Evolutionary conservation across 1,140 invertebrate genomes (phyloP), one percentile per base, ranked within the genome.

Genomic region (Sinonovacula constricta): DNA sequence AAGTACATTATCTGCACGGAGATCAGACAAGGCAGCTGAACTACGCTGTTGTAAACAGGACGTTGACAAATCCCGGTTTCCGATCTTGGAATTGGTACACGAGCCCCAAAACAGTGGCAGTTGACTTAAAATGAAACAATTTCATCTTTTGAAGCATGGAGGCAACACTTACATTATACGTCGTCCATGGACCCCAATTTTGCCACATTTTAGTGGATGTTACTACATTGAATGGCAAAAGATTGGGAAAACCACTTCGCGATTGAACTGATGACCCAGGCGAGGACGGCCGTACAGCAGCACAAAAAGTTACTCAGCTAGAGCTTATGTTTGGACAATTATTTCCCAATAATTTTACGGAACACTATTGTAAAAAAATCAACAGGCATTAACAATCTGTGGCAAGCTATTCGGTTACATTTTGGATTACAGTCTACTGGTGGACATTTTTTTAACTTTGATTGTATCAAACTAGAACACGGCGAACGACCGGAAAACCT

Each of bases 381-480:
- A 57, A 84, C 77, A 34, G 85, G 70, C 28, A 75, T 83, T 10
- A 18, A 76, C 24, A 49, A 49, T 57, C 80, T 82, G 31, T 84
- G 80, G 81, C 80, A 84, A 69, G 49, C 74, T 0, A 80, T 82
- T 49, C 53, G 77, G 1, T 63, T 69, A 4, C 68, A 84, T 60
- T 84, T 66, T 59, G 78, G 83, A 18, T 84, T 82, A 26, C 83
- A 82, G 45, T 53, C 72, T 10, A 68, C 77, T 15, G 80, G 82
- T 2, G 71, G 60, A 15, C 65, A 72, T 77, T 84, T 80, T 75
- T 28, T 78, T 1, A 71, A 79, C 49, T 75, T 70, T 2, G 49
- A 60, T 31, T 53, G 57, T 56, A 80, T 81, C 18, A 31, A 68
- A 0, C 30, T 84, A 14, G 80, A 84, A 51, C 54, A 75, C 33